Conservation (phyloP, 2,797 vertebrate genomes). For the Catostomus latipinnis region DNA sequence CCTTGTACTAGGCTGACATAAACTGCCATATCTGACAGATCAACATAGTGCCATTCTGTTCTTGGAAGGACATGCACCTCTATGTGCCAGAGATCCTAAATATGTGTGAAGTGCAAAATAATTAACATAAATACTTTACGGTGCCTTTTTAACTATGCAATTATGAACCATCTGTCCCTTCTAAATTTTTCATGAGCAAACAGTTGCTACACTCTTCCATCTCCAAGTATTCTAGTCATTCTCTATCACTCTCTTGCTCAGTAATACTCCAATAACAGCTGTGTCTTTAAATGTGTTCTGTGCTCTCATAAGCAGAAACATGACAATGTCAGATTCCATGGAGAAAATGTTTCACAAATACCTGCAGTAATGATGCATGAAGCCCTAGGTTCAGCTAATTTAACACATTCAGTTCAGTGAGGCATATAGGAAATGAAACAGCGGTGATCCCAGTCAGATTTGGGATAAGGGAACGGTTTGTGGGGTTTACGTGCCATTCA, state of each 20-base stretch:
- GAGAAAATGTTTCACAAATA: conserved; percentile 23
- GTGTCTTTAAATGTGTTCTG: conserved; percentile 3
- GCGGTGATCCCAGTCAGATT: background rate
- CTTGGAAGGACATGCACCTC: background rate
- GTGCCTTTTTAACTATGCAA: conserved; percentile 60
- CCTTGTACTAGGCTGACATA: background rate
- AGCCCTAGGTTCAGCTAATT: conserved; percentile 17
- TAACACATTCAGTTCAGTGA: background rate
- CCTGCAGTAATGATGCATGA: conserved; percentile 39
- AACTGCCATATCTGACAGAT: conserved; percentile 17
- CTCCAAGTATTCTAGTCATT: conserved; percentile 3
- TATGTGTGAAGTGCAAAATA: conserved; percentile 52
- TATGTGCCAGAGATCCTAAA: conserved; percentile 37
- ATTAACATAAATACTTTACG: conserved; percentile 61
- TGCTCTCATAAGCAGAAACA: conserved; percentile 1
- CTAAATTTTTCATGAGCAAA: conserved; percentile 56
- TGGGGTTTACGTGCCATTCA: background rate
- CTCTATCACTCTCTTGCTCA: conserved; percentile 2
- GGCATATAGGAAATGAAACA: conserved; percentile 31
- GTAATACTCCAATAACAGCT: background rate
- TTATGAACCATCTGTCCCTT: conserved; percentile 63
- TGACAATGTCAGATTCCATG: background rate
- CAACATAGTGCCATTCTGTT: background rate
- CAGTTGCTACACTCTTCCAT: conserved; percentile 48
- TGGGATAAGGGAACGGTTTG: background rate